These are phyloP conservation scores for Eurypyga helias DNA, from an alignment of 2,113 vertebrate genomes.

Conservation along the genomic window DNA sequence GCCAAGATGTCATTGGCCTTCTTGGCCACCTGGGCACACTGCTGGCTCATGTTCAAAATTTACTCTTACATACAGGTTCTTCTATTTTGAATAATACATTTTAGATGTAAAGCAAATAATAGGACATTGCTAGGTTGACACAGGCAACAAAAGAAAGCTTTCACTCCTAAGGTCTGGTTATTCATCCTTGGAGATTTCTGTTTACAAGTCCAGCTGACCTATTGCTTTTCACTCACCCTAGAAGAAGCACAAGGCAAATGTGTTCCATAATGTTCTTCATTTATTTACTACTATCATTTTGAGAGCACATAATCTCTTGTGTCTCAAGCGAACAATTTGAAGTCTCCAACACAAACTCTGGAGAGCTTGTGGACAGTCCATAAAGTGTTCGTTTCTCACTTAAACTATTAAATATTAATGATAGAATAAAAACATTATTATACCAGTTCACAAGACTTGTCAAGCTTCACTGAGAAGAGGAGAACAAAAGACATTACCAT, in stretches of 20 bases:
- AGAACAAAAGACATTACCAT: neutral
- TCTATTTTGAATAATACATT: neutral
- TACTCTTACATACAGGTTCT: neutral
- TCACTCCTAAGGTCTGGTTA: neutral
- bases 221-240: neutral
- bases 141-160: neutral
- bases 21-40: no score
- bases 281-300: neutral
- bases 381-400: neutral
- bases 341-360: neutral
- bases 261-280: accelerated
- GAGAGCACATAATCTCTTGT: neutral
- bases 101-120: neutral
- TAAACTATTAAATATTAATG: neutral
- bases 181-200: neutral
- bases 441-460: neutral
- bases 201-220: neutral
- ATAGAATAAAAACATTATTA: neutral
- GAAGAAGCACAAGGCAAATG: neutral
- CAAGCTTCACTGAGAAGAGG: neutral
- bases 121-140: neutral
- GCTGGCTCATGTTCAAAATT: no score
- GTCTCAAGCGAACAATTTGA: neutral
- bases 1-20: no score
- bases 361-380: neutral